phyloP scores from a whole-genome alignment of 2,888 invertebrate genomes.

The Aromia moschata region DNA sequence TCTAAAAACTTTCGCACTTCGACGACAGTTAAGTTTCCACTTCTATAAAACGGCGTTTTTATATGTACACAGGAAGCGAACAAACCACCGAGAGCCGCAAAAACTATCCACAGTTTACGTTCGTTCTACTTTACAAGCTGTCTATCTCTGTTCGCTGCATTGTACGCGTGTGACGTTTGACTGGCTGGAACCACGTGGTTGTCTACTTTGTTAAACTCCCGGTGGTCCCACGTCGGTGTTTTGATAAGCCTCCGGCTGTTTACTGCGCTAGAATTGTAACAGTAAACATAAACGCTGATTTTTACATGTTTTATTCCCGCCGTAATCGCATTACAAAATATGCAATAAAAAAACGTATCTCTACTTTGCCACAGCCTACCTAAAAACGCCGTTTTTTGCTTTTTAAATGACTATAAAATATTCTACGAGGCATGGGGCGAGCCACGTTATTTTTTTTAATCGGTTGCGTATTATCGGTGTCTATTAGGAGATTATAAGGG shows the following conservation, averaged over 20 bases:
- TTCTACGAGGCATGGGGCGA: no score
- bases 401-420: no score
- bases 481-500: no score
- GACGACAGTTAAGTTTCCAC: not conserved
- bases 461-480: no score
- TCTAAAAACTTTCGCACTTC: not conserved
- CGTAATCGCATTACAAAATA: no score
- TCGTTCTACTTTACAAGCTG: not conserved
- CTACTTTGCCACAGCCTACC: not conserved
- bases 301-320: not conserved
- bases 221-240: not conserved
- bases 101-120: not conserved
- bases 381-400: not conserved
- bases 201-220: conserved; percentile 3
- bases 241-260: not conserved
- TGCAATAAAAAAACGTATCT: no score
- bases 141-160: not conserved
- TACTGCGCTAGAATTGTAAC: not conserved
- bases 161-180: conserved; percentile 14
- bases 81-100: not conserved
- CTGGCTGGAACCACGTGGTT: conserved; percentile 9
- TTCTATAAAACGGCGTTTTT: no score
- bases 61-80: not conserved
- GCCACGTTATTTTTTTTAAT: no score
- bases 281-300: not conserved